Conservation (phyloP, 2,113 vertebrate species). For the Bucco capensis region DNA sequence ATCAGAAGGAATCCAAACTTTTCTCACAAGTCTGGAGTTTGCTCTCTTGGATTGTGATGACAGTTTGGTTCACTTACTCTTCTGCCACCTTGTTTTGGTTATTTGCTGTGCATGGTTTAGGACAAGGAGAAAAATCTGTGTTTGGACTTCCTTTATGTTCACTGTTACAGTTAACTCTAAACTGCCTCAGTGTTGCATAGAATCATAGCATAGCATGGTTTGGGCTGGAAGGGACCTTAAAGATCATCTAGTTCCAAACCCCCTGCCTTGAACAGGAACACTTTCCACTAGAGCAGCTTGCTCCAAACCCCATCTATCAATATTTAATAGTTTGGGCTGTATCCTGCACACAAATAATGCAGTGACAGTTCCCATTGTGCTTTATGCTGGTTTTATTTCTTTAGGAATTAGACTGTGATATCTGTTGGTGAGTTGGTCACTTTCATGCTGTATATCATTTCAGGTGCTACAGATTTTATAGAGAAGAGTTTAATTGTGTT, state of each 20-base stretch:
- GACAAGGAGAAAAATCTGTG: not conserved
- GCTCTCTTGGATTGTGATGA: not conserved
- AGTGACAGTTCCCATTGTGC: not conserved
- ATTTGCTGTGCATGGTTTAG: not conserved
- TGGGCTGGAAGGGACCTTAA: too few relatives aligned
- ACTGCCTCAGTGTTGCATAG: not conserved
- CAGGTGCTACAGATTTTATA: not conserved
- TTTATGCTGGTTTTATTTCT: not conserved
- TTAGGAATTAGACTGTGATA: not conserved
- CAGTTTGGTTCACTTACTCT: not conserved
- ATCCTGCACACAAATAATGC: not conserved
- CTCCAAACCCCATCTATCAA: too few relatives aligned
- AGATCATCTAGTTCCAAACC: too few relatives aligned
- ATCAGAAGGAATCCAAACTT: not conserved
- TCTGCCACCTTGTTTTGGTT: not conserved
- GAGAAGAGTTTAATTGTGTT: not conserved
- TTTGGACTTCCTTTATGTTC: not conserved
- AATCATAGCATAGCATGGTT: too few relatives aligned
- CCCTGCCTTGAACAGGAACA: too few relatives aligned
- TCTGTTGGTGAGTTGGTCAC: not conserved
- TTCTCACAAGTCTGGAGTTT: not conserved
- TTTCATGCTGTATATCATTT: not conserved
- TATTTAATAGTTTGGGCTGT: not conserved
- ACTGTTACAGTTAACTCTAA: not conserved
- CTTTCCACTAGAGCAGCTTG: too few relatives aligned